Percentiles rank a stretch among this genome's conserved stretches.
phyloP scores from a whole-genome alignment of 2,113 vertebrate genomes.

The Pteronura brasiliensis region DNA sequence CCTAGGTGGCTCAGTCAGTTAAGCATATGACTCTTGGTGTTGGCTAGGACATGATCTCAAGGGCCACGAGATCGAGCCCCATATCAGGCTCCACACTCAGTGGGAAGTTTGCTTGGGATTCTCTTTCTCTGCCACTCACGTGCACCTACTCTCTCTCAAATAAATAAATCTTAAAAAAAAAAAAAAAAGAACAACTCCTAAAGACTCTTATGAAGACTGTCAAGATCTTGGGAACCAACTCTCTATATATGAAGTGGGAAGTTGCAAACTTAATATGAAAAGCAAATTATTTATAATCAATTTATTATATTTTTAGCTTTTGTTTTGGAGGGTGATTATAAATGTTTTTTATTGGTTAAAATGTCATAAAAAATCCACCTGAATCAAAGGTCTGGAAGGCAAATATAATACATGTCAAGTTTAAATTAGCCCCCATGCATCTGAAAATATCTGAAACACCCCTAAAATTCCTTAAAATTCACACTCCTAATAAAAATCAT shows the following conservation, averaged over 20 bases:
- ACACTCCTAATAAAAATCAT: background rate
- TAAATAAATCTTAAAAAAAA: background rate
- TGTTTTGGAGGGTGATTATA: background rate
- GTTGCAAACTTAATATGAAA: background rate
- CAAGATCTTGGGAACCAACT: background rate
- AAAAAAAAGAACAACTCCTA: background rate
- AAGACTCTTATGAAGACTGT: background rate
- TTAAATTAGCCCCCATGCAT: background rate
- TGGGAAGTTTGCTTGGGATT: background rate
- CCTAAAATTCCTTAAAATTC: conserved; percentile 47
- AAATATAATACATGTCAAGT: conserved; percentile 17
- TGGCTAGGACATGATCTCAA: background rate
- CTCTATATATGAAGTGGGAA: background rate
- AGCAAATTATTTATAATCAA: conserved; percentile 26
- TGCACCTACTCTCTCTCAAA: background rate
- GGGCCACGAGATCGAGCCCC: background rate
- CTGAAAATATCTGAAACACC: background rate
- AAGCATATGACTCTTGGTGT: background rate
- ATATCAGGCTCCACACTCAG: background rate
- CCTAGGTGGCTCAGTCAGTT: background rate
- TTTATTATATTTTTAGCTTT: conserved; percentile 19
- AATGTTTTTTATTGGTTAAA: conserved; percentile 25
- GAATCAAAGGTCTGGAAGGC: background rate
- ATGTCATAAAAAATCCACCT: background rate
- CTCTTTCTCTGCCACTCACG: background rate